Percentiles rank a stretch among this genome's conserved stretches.
phyloP scores from a whole-genome alignment of 2,888 invertebrate species.

The Habrosyne pyritoides region DNA sequence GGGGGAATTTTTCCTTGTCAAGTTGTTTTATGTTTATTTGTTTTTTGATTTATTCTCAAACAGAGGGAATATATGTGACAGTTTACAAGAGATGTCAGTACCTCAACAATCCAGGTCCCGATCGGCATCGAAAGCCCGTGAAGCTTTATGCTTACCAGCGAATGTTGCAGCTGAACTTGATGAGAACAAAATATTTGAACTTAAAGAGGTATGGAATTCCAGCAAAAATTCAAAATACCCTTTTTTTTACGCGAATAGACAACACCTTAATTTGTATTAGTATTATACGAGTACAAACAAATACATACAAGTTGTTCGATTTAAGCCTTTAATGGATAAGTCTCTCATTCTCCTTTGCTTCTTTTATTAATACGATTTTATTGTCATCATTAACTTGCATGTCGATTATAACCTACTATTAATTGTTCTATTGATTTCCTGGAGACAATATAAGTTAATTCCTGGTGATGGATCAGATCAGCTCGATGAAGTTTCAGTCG shows the following conservation, averaged over 20 bases:
- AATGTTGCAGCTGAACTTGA: conserved; percentile 83
- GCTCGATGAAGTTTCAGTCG: too few species aligned
- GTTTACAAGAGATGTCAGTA: conserved; percentile 48
- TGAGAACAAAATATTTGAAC: conserved; percentile 84
- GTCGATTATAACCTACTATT: too few species aligned
- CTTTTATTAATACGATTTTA: too few species aligned
- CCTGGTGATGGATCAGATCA: too few species aligned
- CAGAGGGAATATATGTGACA: conserved; percentile 61
- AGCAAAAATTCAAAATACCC: conserved; percentile 10
- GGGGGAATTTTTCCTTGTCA: not conserved
- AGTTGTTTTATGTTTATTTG: not conserved
- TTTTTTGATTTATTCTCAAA: not conserved
- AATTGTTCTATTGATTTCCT: too few species aligned
- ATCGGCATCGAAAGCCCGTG: conserved; percentile 67
- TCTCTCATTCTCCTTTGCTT: too few species aligned
- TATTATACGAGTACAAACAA: not conserved
- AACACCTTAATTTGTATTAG: too few species aligned
- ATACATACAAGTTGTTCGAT: too few species aligned
- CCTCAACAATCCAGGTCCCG: conserved; percentile 59
- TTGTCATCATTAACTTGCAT: conserved; percentile 1
- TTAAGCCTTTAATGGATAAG: too few species aligned
- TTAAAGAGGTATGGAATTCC: conserved; percentile 87
- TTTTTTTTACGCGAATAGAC: too few species aligned
- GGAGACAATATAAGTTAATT: too few species aligned
- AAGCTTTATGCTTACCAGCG: conserved; percentile 68